Evolutionary conservation across 2,888 invertebrate species (phyloP).

Genomic region (Mimachlamys varia): DNA sequence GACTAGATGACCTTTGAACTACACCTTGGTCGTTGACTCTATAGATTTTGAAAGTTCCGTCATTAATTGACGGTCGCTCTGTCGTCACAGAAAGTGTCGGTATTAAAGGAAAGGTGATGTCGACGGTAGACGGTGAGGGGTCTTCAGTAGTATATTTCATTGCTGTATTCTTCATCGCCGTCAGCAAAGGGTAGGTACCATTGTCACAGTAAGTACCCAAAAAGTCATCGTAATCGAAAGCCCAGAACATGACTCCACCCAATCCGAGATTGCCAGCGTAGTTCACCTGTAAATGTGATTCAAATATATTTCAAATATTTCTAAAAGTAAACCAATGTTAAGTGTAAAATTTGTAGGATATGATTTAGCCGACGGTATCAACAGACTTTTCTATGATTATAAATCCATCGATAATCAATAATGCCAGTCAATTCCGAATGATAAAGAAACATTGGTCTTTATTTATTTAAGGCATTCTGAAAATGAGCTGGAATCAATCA

Average conservation of each 20-base stretch:
- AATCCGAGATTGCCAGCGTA: constrained; percentile 89
- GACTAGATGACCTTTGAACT: neutral
- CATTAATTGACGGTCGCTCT: neutral
- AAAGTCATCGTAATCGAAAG: constrained; percentile 75
- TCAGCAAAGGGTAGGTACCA: constrained; percentile 70
- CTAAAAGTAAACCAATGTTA: too few relatives aligned
- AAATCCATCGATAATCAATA: too few relatives aligned
- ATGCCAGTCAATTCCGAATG: too few relatives aligned
- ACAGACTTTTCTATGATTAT: too few relatives aligned
- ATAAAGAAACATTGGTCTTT: too few relatives aligned
- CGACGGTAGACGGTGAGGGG: neutral
- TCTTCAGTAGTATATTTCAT: neutral
- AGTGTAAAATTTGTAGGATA: too few relatives aligned
- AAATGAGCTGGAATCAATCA: too few relatives aligned
- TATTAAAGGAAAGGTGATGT: neutral
- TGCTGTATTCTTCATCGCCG: constrained; percentile 55
- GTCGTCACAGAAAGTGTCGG: neutral
- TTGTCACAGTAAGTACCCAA: constrained; percentile 68
- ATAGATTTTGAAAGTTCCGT: neutral
- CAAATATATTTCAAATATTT: too few relatives aligned
- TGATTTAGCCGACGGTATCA: too few relatives aligned
- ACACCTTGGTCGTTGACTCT: neutral
- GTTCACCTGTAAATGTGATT: constrained; percentile 83
- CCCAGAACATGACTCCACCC: constrained; percentile 76
- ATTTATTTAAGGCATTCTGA: too few relatives aligned